A percentile compares a stretch with the other conserved stretches of the same genome.
Evolutionary conservation across 2,113 vertebrate species (phyloP).

Genomic region (Platysteira castanea): DNA sequence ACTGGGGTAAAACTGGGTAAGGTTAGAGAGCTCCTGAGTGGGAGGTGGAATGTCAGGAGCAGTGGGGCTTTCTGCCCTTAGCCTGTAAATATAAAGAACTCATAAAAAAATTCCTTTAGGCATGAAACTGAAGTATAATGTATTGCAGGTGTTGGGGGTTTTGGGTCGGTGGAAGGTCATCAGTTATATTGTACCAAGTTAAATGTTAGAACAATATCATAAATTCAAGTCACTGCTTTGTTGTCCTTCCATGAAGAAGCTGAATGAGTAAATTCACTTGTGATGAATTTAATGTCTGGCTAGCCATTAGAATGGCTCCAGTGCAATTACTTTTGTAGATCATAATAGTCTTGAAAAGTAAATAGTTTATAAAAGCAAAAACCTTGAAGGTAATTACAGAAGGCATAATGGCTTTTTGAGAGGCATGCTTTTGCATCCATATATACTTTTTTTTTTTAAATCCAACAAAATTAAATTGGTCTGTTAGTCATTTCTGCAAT

Average conservation of each 20-base stretch:
- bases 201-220: neutral
- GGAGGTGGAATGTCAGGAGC: neutral
- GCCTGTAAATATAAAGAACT: neutral
- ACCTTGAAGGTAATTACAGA: neutral
- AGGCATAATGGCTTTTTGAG: neutral
- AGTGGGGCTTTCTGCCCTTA: neutral
- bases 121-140: neutral
- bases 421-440: neutral
- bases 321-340: neutral
- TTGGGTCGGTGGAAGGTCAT: neutral
- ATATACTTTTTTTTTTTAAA: neutral
- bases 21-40: neutral
- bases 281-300: neutral
- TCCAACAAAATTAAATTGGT: neutral
- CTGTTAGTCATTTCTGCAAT: neutral
- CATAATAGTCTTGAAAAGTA: neutral
- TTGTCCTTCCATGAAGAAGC: neutral
- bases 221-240: neutral
- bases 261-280: neutral
- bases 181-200: neutral
- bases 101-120: neutral
- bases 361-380: neutral
- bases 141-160: neutral
- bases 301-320: neutral
- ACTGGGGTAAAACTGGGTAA: neutral